Evolutionary conservation across 2,888 invertebrate genomes (phyloP).

Genomic region (Zhuqinia jingwanae): DNA sequence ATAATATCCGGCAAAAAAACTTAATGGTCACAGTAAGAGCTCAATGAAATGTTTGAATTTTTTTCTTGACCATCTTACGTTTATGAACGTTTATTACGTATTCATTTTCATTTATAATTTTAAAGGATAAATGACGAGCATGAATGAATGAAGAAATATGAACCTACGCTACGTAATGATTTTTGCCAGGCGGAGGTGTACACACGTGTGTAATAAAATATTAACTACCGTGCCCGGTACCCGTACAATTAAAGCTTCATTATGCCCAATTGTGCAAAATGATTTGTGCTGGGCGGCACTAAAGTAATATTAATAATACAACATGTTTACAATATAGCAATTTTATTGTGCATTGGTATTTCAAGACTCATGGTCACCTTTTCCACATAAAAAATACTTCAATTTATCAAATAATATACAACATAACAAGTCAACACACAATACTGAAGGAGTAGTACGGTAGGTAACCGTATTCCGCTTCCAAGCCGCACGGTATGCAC

Average conservation of each 20-base stretch:
- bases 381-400: background rate
- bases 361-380: background rate
- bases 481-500: background rate
- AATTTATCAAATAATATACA: background rate
- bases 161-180: too few relatives aligned
- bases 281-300: too few relatives aligned
- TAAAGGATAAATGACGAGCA: background rate
- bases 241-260: slow-evolving; percentile 21
- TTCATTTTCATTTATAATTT: too few relatives aligned
- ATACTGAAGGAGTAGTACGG: too few relatives aligned
- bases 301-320: background rate
- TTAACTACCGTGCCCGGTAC: background rate
- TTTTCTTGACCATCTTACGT: slow-evolving; percentile 3
- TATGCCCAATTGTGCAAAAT: background rate
- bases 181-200: too few relatives aligned
- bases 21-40: slow-evolving; percentile 16
- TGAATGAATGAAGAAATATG: background rate
- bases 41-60: slow-evolving; percentile 9
- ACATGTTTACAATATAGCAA: background rate
- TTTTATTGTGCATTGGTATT: background rate
- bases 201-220: background rate
- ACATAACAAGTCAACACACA: slow-evolving; percentile 3
- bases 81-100: background rate
- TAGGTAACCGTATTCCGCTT: background rate
- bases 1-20: slow-evolving; percentile 15